phyloP scores from a whole-genome alignment of 1,140 invertebrate genomes.

The Halictus rubicundus region DNA sequence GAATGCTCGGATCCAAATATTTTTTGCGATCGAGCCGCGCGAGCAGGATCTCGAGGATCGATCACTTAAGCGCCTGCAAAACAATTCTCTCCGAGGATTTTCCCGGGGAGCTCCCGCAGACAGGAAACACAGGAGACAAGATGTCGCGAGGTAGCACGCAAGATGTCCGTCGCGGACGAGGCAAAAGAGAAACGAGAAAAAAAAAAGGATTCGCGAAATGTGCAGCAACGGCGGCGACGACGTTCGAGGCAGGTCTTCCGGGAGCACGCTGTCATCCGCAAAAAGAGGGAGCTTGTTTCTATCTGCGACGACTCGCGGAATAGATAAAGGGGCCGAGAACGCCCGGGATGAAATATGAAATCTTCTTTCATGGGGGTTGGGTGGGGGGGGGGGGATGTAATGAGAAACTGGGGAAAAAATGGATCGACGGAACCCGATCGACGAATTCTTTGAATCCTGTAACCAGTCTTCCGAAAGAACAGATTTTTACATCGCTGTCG shows the following conservation, averaged over 20 bases:
- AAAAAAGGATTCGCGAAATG: background rate
- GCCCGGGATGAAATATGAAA: slow-evolving; percentile 35
- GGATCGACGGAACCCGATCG: slow-evolving; percentile 17
- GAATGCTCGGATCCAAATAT: too few species aligned
- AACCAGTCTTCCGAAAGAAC: background rate
- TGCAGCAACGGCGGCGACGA: background rate
- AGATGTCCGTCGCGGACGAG: background rate
- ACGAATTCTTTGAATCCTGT: background rate
- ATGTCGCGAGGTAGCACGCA: background rate
- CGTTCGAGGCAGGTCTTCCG: slow-evolving; percentile 3
- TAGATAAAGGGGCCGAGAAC: slow-evolving; percentile 25
- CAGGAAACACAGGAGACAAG: background rate
- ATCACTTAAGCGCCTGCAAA: too few species aligned
- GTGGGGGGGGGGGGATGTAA: slow-evolving; percentile 34
- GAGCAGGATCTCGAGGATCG: too few species aligned
- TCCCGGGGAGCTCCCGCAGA: background rate
- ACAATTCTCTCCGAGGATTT: background rate
- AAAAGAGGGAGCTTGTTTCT: slow-evolving; percentile 19
- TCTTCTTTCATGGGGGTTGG: slow-evolving; percentile 37
- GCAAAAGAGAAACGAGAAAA: background rate
- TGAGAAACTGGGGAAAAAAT: slow-evolving; percentile 9
- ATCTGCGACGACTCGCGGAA: slow-evolving; percentile 19
- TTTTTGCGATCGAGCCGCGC: too few species aligned
- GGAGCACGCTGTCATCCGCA: background rate
- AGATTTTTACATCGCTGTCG: too few species aligned